Evolutionary conservation across 2,113 vertebrate species (phyloP).

Genomic region (Peromyscus polionotus): DNA sequence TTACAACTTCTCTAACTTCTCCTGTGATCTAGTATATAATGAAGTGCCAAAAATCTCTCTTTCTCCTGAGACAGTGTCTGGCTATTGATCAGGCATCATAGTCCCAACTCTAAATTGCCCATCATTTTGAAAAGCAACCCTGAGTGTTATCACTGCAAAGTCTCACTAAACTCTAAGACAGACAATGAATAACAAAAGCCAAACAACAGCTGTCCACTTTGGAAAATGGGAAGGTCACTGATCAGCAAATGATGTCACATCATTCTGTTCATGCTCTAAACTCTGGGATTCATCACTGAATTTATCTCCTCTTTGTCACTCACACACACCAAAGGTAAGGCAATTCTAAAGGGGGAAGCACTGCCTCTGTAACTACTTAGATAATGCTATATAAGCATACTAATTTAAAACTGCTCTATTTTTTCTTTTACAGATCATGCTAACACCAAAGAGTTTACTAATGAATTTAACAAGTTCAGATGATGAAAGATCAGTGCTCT

Average conservation of each 20-base stretch:
- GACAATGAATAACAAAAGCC: slow-evolving; percentile 69
- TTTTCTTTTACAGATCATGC: slow-evolving; percentile 38
- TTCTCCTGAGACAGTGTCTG: slow-evolving; percentile 61
- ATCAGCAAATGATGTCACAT: slow-evolving; percentile 7
- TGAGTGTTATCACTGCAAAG: slow-evolving; percentile 47
- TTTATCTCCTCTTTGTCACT: slow-evolving; percentile 55
- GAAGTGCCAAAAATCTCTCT: slow-evolving; percentile 48
- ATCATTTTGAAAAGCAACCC: slow-evolving; percentile 31
- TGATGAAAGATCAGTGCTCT: slow-evolving; percentile 36
- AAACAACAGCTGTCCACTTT: slow-evolving; percentile 66
- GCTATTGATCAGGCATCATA: background rate
- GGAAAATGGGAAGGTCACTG: slow-evolving; percentile 37
- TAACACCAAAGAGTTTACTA: slow-evolving; percentile 11
- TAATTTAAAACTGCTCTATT: slow-evolving; percentile 24
- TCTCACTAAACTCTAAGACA: slow-evolving; percentile 58
- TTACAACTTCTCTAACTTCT: slow-evolving; percentile 49
- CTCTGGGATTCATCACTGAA: slow-evolving; percentile 4
- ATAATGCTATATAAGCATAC: slow-evolving; percentile 10
- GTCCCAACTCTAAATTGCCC: background rate
- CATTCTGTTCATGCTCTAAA: slow-evolving; percentile 30
- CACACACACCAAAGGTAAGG: background rate
- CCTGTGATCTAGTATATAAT: slow-evolving; percentile 42
- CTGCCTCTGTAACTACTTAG: slow-evolving; percentile 14
- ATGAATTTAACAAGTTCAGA: slow-evolving; percentile 64
- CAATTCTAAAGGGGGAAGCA: slow-evolving; percentile 37